These are phyloP conservation scores for Cerastis leucographa DNA, from an alignment of 2,888 invertebrate species.

Conservation along the genomic window DNA sequence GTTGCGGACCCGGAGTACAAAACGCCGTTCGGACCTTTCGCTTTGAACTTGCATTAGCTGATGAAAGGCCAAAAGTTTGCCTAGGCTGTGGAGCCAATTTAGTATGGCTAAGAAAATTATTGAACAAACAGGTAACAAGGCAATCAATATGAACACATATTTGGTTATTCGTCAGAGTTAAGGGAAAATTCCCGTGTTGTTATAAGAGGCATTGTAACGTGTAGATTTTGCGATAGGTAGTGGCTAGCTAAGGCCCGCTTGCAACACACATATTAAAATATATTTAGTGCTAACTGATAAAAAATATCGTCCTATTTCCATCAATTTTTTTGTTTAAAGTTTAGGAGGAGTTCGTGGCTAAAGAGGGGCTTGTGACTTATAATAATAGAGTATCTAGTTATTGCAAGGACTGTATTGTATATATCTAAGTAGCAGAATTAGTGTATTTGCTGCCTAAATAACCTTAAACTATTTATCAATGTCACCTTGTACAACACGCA, in stretches of 20 bases:
- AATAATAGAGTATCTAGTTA: too few relatives aligned
- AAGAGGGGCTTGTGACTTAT: too few relatives aligned
- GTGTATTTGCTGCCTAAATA: neutral
- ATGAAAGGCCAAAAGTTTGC: slow-evolving; percentile 51
- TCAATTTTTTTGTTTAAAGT: neutral
- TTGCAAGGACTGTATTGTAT: neutral
- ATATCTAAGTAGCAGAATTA: neutral
- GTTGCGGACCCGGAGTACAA: slow-evolving; percentile 17
- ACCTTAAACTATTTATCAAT: neutral
- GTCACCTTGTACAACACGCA: neutral
- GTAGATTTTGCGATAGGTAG: neutral
- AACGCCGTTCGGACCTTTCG: slow-evolving; percentile 35
- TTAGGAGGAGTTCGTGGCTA: neutral
- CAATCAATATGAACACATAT: neutral
- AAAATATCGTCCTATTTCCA: neutral
- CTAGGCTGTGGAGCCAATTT: slow-evolving; percentile 27
- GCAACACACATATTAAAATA: neutral
- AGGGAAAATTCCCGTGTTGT: neutral
- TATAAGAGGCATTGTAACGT: neutral
- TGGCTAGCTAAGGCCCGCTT: neutral
- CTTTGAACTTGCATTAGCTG: slow-evolving; percentile 60
- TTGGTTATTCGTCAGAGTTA: neutral
- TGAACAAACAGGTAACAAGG: neutral
- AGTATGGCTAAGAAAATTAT: slow-evolving; percentile 2
- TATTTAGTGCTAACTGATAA: neutral